Evolutionary conservation across 2,888 invertebrate species (phyloP).

Genomic region (Aleiodes testaceus): DNA sequence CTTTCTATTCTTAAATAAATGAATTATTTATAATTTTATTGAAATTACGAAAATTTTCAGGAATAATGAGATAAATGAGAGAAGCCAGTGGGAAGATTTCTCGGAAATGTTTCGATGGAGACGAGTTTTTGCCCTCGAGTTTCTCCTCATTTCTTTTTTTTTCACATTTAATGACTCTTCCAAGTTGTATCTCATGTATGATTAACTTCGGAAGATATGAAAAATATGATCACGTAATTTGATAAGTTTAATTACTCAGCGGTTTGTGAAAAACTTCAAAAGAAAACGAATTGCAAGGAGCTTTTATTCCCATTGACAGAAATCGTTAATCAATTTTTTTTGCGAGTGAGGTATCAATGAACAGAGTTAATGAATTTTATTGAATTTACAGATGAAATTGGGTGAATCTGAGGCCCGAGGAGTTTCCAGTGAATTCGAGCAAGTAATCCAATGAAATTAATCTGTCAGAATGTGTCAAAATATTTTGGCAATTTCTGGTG

Average conservation of each 20-base stretch:
- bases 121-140: conserved; percentile 64
- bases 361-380: no score
- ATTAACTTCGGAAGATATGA: conserved; percentile 4
- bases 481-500: conserved; percentile 30
- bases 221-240: conserved; percentile 23
- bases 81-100: conserved; percentile 58
- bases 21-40: conserved; percentile 26
- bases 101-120: conserved; percentile 64
- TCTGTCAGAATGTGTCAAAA: conserved; percentile 25
- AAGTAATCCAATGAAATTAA: conserved; percentile 24
- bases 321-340: no score
- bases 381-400: background rate
- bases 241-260: conserved; percentile 26
- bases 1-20: conserved; percentile 16
- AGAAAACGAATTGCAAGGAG: conserved; percentile 12
- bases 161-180: conserved; percentile 3
- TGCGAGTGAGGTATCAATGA: no score
- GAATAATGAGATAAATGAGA: conserved; percentile 49
- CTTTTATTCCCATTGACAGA: background rate
- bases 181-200: conserved; percentile 5
- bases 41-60: background rate
- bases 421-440: background rate
- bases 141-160: conserved; percentile 1
- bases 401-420: background rate
- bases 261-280: conserved; percentile 29